A percentile compares a stretch with the other conserved stretches of the same genome.
These are phyloP conservation scores for Dendrolimus pini DNA, from an alignment of 2,888 invertebrate species.

Conservation along the genomic window DNA sequence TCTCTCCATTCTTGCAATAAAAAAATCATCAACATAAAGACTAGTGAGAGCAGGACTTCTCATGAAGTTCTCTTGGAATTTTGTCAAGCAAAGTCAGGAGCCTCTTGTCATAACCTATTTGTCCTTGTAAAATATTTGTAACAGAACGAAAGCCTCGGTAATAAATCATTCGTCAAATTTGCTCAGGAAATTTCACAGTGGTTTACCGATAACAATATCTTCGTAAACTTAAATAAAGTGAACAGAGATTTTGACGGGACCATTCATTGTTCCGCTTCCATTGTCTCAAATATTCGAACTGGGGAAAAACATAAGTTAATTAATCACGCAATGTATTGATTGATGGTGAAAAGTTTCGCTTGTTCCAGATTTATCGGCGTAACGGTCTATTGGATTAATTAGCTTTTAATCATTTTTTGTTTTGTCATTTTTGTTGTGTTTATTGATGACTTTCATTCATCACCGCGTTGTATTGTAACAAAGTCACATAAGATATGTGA, in stretches of 20 bases:
- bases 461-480: too few species aligned
- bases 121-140: too few species aligned
- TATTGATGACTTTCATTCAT: not conserved
- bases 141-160: not conserved
- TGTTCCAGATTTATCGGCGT: not conserved
- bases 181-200: not conserved
- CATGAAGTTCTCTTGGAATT: too few species aligned
- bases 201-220: not conserved
- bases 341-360: not conserved
- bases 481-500: too few species aligned
- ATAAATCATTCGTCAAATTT: not conserved
- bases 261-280: not conserved
- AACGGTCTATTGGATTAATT: not conserved
- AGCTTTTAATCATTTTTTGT: conserved; percentile 18
- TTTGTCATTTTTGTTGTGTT: not conserved
- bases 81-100: too few species aligned
- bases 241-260: not conserved
- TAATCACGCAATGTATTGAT: conserved; percentile 5
- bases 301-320: conserved; percentile 5
- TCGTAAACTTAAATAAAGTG: not conserved
- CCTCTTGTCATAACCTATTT: too few species aligned
- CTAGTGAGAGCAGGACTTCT: too few species aligned
- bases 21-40: too few species aligned
- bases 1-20: too few species aligned
- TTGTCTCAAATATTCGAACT: not conserved